Percentiles rank a stretch among this genome's conserved stretches.
These are phyloP conservation scores for Sthenelais limicola DNA, from an alignment of 2,888 invertebrate species.

Conservation along the genomic window DNA sequence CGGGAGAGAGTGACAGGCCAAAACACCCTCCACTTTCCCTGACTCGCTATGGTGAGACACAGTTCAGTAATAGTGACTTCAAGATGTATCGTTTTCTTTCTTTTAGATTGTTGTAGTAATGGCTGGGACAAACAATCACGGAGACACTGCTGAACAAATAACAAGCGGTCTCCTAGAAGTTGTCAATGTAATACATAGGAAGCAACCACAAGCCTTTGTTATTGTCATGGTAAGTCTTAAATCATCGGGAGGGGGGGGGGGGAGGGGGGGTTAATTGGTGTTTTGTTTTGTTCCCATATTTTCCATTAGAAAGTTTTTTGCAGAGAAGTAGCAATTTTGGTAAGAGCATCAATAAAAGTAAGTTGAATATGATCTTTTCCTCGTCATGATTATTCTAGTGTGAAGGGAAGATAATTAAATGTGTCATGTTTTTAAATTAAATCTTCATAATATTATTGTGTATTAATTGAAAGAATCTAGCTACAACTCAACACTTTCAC, in stretches of 20 bases:
- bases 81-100: constrained; percentile 7
- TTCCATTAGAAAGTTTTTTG: not conserved
- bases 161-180: constrained; percentile 86
- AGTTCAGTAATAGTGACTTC: too few relatives aligned
- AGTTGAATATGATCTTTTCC: not conserved
- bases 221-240: constrained; percentile 86
- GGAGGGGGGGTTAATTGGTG: not conserved
- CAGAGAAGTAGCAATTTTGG: not conserved
- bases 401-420: too few relatives aligned
- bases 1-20: too few relatives aligned
- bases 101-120: constrained; percentile 86
- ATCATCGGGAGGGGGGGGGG: too few relatives aligned
- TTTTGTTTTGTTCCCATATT: not conserved
- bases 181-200: constrained; percentile 81
- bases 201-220: constrained; percentile 85
- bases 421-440: too few relatives aligned
- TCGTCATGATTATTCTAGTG: too few relatives aligned
- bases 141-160: constrained; percentile 85
- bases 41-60: too few relatives aligned
- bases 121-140: constrained; percentile 91
- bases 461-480: too few relatives aligned
- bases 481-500: too few relatives aligned
- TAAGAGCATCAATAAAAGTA: not conserved
- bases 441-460: too few relatives aligned
- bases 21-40: too few relatives aligned